Evolutionary conservation across 2,113 vertebrate species (phyloP).

Genomic region (Eulemur macaco): DNA sequence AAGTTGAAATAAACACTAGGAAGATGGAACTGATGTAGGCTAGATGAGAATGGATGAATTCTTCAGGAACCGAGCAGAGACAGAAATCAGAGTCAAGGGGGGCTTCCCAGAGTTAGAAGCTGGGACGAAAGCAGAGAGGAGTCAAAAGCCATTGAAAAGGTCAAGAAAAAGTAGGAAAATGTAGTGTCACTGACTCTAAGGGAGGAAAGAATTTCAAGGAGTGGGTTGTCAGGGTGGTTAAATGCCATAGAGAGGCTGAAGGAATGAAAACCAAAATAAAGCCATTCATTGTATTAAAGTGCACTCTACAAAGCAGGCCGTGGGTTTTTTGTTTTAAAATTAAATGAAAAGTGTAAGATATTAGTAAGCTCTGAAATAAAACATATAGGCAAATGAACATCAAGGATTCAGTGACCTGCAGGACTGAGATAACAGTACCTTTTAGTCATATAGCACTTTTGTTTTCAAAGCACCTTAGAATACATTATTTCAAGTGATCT

Average conservation of each 20-base stretch:
- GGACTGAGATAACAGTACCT: not conserved
- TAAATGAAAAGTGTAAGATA: constrained; percentile 50
- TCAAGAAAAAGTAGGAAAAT: constrained; percentile 46
- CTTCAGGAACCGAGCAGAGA: not conserved
- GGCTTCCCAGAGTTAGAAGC: not conserved
- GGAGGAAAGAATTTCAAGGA: constrained; percentile 68
- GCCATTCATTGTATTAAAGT: constrained; percentile 44
- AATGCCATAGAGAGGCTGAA: constrained; percentile 34
- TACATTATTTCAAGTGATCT: not conserved
- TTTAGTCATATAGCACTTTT: not conserved
- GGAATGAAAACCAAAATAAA: constrained; percentile 41
- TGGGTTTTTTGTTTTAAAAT: constrained; percentile 57
- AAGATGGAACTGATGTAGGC: not conserved
- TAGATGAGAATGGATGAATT: not conserved
- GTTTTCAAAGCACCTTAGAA: not conserved
- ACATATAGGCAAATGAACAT: not conserved
- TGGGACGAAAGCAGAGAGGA: not conserved
- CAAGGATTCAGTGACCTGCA: not conserved
- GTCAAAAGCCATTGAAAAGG: not conserved
- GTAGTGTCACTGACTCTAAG: not conserved
- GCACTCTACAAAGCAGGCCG: not conserved
- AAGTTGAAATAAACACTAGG: not conserved
- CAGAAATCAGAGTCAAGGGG: not conserved
- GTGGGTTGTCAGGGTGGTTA: constrained; percentile 62
- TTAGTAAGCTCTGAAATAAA: constrained; percentile 49